These are phyloP conservation scores for Sebastiscus albofasciatus DNA, from an alignment of 2,797 vertebrate species.

Conservation along the genomic window DNA sequence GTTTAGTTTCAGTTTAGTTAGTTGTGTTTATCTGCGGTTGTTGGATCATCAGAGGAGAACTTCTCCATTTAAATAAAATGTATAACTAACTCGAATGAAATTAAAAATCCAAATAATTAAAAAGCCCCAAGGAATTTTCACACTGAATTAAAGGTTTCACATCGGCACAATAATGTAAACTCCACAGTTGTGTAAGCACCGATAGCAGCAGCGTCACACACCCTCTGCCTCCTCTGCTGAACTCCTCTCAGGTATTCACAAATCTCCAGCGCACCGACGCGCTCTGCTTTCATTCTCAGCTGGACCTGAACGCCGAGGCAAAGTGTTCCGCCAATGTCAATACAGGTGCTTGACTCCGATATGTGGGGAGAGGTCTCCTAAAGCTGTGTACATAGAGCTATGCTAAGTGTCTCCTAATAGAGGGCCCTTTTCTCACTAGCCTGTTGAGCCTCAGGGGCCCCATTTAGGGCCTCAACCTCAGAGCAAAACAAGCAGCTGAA, in stretches of 20 bases:
- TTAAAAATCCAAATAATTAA: neutral
- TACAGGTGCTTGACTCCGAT: conserved; percentile 69
- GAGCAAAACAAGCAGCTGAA: conserved; percentile 49
- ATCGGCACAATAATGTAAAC: conserved; percentile 2
- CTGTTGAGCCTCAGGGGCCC: conserved; percentile 53
- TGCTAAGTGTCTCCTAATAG: conserved; percentile 73
- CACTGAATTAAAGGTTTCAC: neutral
- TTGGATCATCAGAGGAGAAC: neutral
- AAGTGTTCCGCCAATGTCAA: conserved; percentile 75
- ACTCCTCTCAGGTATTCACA: conserved; percentile 59
- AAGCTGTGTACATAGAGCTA: conserved; percentile 64
- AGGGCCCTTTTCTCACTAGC: conserved; percentile 60
- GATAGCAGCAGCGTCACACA: neutral
- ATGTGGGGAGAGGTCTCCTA: conserved; percentile 60
- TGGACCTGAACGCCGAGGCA: conserved; percentile 52
- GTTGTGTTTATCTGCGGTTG: neutral
- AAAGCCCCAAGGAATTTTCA: neutral
- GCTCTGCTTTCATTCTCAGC: conserved; percentile 65
- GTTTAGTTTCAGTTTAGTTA: neutral
- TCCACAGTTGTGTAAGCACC: neutral
- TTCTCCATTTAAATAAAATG: neutral
- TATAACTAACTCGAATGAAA: neutral
- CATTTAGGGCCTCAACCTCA: conserved; percentile 53
- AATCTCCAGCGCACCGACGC: conserved; percentile 10
- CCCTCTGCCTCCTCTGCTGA: neutral